Percentiles rank a stretch among this genome's conserved stretches.
Evolutionary conservation across 2,888 invertebrate genomes (phyloP).

Genomic region (Acrobasis consociella): DNA sequence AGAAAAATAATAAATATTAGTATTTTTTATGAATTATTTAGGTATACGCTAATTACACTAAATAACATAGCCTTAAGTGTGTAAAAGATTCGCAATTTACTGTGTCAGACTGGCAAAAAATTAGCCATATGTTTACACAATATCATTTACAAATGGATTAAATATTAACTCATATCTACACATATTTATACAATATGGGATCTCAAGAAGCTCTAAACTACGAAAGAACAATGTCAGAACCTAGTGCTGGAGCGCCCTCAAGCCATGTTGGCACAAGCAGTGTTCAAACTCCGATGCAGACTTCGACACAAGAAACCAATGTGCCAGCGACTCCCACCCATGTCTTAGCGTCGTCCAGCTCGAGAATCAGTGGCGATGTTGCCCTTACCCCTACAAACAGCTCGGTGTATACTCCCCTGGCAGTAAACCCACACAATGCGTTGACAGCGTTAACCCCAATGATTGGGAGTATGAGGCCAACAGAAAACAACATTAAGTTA

Average conservation of each 20-base stretch:
- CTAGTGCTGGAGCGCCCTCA: background rate
- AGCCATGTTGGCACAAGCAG: background rate
- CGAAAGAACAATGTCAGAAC: slow-evolving; percentile 1
- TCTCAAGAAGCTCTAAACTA: slow-evolving; percentile 2
- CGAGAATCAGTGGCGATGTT: slow-evolving; percentile 61
- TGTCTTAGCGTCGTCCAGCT: slow-evolving; percentile 33
- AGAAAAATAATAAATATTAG: too few species aligned
- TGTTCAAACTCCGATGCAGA: slow-evolving; percentile 3
- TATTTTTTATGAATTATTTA: too few species aligned
- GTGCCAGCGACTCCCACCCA: slow-evolving; percentile 14
- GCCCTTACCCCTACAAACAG: slow-evolving; percentile 69
- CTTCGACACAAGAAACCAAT: background rate
- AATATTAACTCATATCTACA: background rate
- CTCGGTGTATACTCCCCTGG: slow-evolving; percentile 58
- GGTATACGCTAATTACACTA: too few species aligned
- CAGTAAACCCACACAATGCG: slow-evolving; percentile 79
- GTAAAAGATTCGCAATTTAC: too few species aligned
- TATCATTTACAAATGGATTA: background rate
- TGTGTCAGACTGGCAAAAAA: background rate
- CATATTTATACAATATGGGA: slow-evolving; percentile 9
- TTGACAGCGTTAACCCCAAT: slow-evolving; percentile 79
- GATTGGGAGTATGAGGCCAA: slow-evolving; percentile 80
- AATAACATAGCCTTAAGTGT: too few species aligned
- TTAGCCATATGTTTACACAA: background rate
- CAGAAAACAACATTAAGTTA: slow-evolving; percentile 83